Evolutionary conservation across 2,888 invertebrate genomes (phyloP).

Genomic region (Agrenia bidenticulata): DNA sequence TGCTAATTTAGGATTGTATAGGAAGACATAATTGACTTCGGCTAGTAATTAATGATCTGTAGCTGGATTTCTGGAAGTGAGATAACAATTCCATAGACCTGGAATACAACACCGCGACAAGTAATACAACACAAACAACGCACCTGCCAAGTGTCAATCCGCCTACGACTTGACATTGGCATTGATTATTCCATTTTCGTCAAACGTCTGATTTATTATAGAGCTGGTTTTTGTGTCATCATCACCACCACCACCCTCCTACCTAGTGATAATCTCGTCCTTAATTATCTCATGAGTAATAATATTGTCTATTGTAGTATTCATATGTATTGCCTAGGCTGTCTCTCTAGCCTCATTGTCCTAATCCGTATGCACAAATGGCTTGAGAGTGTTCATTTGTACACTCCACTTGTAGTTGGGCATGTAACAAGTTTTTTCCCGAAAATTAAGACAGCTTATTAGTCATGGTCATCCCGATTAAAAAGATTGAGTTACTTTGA

Average conservation of each 20-base stretch:
- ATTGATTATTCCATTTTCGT: constrained; percentile 30
- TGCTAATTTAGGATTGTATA: no score
- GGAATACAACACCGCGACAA: no score
- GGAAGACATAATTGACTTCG: no score
- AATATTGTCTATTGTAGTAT: neutral
- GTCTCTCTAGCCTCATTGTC: no score
- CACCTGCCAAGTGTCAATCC: neutral
- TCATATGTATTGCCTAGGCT: no score
- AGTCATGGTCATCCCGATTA: constrained; percentile 1
- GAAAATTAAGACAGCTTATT: constrained; percentile 5
- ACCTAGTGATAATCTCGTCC: neutral
- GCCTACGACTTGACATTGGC: constrained; percentile 22
- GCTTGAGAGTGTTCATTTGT: no score
- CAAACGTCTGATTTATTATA: neutral
- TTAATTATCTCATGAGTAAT: neutral
- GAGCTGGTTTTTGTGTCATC: neutral
- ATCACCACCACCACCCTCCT: neutral
- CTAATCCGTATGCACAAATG: no score
- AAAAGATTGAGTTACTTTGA: constrained; percentile 1
- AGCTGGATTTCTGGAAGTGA: no score
- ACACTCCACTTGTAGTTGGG: neutral
- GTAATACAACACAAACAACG: no score
- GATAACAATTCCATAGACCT: no score
- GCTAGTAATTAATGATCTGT: no score
- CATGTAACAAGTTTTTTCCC: constrained; percentile 3